Conservation (phyloP, 2,888 invertebrate genomes). For the Scaptomyza parva region DNA sequence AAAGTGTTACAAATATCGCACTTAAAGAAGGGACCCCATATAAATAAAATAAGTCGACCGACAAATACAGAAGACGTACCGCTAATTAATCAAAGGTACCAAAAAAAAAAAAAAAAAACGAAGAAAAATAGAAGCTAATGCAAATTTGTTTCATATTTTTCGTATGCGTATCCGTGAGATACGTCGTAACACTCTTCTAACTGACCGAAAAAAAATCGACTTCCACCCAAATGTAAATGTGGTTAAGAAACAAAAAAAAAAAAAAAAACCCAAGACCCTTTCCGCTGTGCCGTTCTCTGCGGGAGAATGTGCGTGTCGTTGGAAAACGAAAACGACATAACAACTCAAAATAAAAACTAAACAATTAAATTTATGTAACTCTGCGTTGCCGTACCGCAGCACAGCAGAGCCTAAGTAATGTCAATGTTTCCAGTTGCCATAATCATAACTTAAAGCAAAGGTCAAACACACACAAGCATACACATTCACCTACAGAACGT, state of each 20-base stretch:
- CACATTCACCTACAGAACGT: slow-evolving; percentile 13
- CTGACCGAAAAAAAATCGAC: slow-evolving; percentile 14
- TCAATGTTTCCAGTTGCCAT: slow-evolving; percentile 77
- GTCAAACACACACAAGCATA: slow-evolving; percentile 36
- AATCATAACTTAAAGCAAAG: slow-evolving; percentile 79
- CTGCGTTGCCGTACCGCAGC: slow-evolving; percentile 34
- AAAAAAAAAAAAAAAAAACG: slow-evolving; percentile 33
- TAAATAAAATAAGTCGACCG: slow-evolving; percentile 45
- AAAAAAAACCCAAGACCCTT: slow-evolving; percentile 3
- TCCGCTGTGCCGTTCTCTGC: slow-evolving; percentile 3
- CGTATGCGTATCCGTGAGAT: slow-evolving; percentile 71
- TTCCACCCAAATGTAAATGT: slow-evolving; percentile 23
- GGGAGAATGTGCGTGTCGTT: slow-evolving; percentile 50
- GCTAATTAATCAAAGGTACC: slow-evolving; percentile 69
- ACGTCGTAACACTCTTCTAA: slow-evolving; percentile 59
- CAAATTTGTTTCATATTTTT: slow-evolving; percentile 55
- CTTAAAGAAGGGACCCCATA: slow-evolving; percentile 52
- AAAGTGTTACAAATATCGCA: slow-evolving; percentile 81
- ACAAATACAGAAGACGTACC: slow-evolving; percentile 50
- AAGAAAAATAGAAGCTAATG: slow-evolving; percentile 15
- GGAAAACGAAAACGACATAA: slow-evolving; percentile 1
- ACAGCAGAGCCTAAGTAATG: slow-evolving; percentile 56
- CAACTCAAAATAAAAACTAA: slow-evolving; percentile 21
- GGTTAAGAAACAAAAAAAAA: not conserved
- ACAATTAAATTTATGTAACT: slow-evolving; percentile 73